A percentile compares a stretch with the other conserved stretches of the same genome.
Conservation (phyloP, 2,888 invertebrate species). For the Phortica okadai region DNA sequence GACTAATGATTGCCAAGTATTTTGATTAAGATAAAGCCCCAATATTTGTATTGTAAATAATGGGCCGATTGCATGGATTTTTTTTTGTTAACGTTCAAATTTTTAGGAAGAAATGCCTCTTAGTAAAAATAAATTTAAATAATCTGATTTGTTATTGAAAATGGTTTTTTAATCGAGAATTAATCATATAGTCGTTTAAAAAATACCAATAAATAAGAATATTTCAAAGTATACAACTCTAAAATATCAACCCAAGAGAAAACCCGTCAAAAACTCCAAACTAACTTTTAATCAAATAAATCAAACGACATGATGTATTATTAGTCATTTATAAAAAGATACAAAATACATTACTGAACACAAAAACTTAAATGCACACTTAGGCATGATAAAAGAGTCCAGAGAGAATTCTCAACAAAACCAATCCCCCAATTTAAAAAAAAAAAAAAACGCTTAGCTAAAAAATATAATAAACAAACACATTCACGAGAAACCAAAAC, state of each 20-base stretch:
- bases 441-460: conserved; percentile 6
- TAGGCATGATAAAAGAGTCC: conserved; percentile 1
- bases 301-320: conserved; percentile 76
- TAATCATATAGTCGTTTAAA: no score
- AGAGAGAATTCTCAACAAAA: neutral
- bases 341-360: neutral
- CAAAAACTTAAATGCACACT: neutral
- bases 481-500: conserved; percentile 2
- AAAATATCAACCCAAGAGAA: neutral
- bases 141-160: no score
- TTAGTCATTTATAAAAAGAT: conserved; percentile 69
- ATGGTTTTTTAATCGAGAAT: no score
- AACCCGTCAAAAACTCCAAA: neutral
- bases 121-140: no score
- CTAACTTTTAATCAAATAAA: conserved; percentile 14
- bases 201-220: no score
- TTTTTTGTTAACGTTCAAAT: no score
- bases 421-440: neutral
- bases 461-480: neutral
- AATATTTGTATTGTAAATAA: no score
- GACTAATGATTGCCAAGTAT: no score
- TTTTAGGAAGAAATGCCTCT: no score
- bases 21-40: no score
- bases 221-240: neutral
- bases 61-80: no score